Evolutionary conservation across 92 coral and sea anemone species (phyloP).

Genomic region (Palythoa caribaeorum): DNA sequence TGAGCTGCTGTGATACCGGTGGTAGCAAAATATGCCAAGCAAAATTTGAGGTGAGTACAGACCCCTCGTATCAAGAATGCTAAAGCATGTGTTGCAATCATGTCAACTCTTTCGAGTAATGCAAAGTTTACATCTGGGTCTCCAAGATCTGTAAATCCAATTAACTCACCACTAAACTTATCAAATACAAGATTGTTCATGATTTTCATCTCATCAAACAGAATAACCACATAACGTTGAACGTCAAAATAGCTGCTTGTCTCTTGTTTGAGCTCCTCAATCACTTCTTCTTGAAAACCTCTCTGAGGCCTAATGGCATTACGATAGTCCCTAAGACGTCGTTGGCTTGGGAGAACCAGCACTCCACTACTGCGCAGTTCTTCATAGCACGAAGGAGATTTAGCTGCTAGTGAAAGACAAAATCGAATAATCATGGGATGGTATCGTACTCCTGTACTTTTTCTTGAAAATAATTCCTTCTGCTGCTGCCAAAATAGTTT

Average conservation of each 20-base stretch:
- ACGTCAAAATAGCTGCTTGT: background rate
- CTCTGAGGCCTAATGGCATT: too few species aligned
- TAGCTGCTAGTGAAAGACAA: constrained; percentile 17
- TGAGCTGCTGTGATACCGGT: constrained; percentile 66
- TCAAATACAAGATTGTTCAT: too few species aligned
- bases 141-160: constrained; percentile 47
- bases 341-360: background rate
- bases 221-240: constrained; percentile 30
- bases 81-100: constrained; percentile 57
- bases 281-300: too few species aligned
- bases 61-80: constrained; percentile 60
- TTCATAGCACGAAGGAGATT: constrained; percentile 48
- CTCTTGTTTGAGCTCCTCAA: too few species aligned
- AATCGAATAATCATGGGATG: constrained; percentile 57
- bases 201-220: too few species aligned
- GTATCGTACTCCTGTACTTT: constrained; percentile 41
- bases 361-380: constrained; percentile 51
- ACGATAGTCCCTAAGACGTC: too few species aligned
- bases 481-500: constrained; percentile 73
- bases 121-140: constrained; percentile 56
- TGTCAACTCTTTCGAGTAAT: constrained; percentile 56
- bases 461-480: constrained; percentile 23
- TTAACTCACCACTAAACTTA: background rate
- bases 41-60: constrained; percentile 58
- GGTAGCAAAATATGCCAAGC: constrained; percentile 71